A percentile compares a stretch with the other conserved stretches of the same genome.
Conservation (phyloP, 2,113 vertebrate species). For the Chloropsis cyanopogon region DNA sequence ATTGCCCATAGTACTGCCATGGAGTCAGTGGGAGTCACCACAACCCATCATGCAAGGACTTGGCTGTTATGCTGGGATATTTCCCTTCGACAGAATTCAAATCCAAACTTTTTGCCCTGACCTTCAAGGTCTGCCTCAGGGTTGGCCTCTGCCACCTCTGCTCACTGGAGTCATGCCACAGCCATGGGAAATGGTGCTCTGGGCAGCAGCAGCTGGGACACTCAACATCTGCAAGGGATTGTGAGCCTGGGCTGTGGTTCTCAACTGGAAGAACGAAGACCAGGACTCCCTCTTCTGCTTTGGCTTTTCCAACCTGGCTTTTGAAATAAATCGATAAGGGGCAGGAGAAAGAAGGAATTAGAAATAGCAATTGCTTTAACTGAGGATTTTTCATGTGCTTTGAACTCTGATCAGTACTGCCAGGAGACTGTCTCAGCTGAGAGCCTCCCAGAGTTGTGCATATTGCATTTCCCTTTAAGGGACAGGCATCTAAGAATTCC, state of each 20-base stretch:
- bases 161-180: neutral
- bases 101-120: neutral
- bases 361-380: neutral
- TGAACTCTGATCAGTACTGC: neutral
- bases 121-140: neutral
- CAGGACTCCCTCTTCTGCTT: rapidly evolving
- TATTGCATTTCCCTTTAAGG: neutral
- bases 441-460: neutral
- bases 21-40: neutral
- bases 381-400: neutral
- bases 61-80: neutral
- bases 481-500: neutral
- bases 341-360: neutral
- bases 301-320: neutral
- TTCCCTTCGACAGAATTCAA: neutral
- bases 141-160: neutral
- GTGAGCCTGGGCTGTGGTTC: neutral
- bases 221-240: rapidly evolving
- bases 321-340: neutral
- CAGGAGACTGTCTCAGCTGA: neutral
- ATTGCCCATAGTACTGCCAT: neutral
- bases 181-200: rapidly evolving
- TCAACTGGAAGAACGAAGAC: neutral
- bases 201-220: neutral
- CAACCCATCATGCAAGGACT: neutral